These are phyloP conservation scores for Trichechus manatus DNA, from an alignment of 2,113 vertebrate species.

Conservation along the genomic window DNA sequence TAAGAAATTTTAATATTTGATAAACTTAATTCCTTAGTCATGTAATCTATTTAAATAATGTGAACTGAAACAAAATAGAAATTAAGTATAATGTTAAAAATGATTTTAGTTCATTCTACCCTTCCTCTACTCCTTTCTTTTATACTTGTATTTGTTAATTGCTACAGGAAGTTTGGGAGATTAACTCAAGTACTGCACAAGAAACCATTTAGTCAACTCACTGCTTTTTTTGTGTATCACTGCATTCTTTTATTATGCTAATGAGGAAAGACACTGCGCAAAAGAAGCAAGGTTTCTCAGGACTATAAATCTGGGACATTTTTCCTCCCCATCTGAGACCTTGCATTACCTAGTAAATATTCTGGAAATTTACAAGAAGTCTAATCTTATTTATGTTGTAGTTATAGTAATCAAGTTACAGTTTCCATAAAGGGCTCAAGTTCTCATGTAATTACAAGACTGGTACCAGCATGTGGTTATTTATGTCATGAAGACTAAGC, in stretches of 20 bases:
- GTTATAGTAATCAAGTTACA: conserved; percentile 30
- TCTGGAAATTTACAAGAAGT: conserved; percentile 2
- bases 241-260: conserved; percentile 45
- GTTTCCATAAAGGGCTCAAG: not conserved
- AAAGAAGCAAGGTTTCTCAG: not conserved
- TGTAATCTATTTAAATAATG: not conserved
- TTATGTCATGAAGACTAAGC: conserved; percentile 11
- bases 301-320: not conserved
- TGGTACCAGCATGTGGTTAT: not conserved
- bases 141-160: conserved; percentile 28
- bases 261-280: conserved; percentile 5
- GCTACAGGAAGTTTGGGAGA: not conserved
- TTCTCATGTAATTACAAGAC: conserved; percentile 53
- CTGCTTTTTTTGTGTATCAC: conserved; percentile 11
- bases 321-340: not conserved
- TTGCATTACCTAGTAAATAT: not conserved
- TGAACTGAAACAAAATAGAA: conserved; percentile 11
- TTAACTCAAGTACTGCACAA: not conserved
- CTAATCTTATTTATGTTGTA: conserved; percentile 41
- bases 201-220: not conserved
- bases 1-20: conserved; percentile 43
- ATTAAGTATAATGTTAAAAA: conserved; percentile 37
- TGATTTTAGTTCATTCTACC: conserved; percentile 24
- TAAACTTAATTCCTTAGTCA: not conserved
- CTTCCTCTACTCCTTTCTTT: not conserved